Percentiles rank a stretch among this genome's conserved stretches.
Conservation (phyloP, 2,113 vertebrate genomes). For the Erpornis zantholeuca region DNA sequence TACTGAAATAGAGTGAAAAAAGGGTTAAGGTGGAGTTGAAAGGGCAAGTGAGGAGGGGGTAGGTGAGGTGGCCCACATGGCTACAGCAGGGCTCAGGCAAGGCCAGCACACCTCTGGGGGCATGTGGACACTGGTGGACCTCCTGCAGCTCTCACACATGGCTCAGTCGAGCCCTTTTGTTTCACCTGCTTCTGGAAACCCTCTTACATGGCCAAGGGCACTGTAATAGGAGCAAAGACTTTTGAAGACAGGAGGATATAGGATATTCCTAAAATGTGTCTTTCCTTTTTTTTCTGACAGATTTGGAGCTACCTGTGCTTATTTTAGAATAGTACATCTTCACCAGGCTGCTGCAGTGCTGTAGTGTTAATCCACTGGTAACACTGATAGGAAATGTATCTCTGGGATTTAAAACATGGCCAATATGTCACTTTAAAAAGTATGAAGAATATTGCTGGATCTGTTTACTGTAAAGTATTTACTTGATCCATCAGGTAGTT, state of each 20-base stretch:
- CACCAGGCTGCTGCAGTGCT: background rate
- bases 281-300: background rate
- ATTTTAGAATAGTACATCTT: background rate
- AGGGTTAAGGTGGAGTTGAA: background rate
- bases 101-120: fast-evolving
- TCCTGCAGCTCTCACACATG: background rate
- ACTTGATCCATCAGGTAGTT: background rate
- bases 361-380: background rate
- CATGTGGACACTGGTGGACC: background rate
- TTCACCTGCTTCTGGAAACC: background rate
- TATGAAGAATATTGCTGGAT: background rate
- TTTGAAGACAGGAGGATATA: background rate
- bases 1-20: background rate
- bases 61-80: fast-evolving
- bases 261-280: background rate
- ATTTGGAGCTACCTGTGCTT: background rate
- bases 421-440: background rate
- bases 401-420: background rate
- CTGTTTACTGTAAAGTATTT: background rate
- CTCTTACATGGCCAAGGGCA: background rate
- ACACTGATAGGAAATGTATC: background rate
- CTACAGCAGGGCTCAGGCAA: background rate
- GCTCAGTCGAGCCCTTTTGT: background rate
- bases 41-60: background rate
- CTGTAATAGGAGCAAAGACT: background rate